These are phyloP conservation scores for Drosophila trapezifrons DNA, from an alignment of 1,140 invertebrate genomes.

Conservation along the genomic window DNA sequence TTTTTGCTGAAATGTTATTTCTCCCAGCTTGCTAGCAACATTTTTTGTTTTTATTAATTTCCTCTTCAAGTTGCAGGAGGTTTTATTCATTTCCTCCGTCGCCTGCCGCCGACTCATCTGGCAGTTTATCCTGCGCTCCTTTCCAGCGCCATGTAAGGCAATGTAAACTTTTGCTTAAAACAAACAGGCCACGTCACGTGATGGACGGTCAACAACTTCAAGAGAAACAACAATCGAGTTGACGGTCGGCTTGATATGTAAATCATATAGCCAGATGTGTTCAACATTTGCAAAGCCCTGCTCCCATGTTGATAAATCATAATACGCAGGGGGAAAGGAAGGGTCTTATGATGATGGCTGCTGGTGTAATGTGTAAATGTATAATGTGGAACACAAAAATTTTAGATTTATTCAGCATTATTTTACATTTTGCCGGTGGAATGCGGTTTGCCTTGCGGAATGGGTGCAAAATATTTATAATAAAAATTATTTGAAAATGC, in stretches of 20 bases:
- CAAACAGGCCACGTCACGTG: slow-evolving; percentile 67
- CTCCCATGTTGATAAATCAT: slow-evolving; percentile 48
- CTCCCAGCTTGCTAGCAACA: slow-evolving; percentile 35
- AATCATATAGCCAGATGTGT: slow-evolving; percentile 63
- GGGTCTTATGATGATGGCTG: background rate
- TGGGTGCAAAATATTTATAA: background rate
- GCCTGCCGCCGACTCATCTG: slow-evolving; percentile 11
- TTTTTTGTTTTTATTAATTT: slow-evolving; percentile 71
- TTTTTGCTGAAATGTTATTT: slow-evolving; percentile 29
- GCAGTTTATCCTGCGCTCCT: slow-evolving; percentile 11
- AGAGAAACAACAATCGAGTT: slow-evolving; percentile 39
- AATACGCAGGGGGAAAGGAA: slow-evolving; percentile 7
- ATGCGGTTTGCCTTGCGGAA: background rate
- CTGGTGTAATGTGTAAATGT: slow-evolving; percentile 23
- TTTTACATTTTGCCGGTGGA: slow-evolving; percentile 4
- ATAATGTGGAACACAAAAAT: slow-evolving; percentile 26
- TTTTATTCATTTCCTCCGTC: slow-evolving; percentile 16
- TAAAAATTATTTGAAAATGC: background rate
- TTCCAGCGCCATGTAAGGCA: slow-evolving; percentile 10
- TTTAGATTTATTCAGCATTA: slow-evolving; percentile 33
- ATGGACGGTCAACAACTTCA: slow-evolving; percentile 73
- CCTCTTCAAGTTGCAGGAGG: slow-evolving; percentile 53
- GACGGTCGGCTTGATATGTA: slow-evolving; percentile 66
- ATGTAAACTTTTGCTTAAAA: slow-evolving; percentile 71
- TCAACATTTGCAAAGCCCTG: slow-evolving; percentile 25